Evolutionary conservation across 2,797 vertebrate genomes (phyloP).

Genomic region (Syngnathus rostellatus): DNA sequence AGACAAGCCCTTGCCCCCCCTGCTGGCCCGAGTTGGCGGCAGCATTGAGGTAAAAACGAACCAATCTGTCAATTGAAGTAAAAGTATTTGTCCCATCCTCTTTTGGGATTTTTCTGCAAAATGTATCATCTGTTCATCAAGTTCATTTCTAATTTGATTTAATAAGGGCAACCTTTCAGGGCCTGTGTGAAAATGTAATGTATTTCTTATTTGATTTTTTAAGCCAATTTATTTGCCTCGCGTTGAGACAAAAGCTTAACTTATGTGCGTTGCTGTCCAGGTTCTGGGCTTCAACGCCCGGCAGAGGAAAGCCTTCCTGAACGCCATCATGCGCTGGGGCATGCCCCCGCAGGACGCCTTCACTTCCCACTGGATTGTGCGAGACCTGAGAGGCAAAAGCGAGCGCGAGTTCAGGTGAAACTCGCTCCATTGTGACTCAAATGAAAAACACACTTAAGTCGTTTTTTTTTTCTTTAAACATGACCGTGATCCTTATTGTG

Average conservation of each 20-base stretch:
- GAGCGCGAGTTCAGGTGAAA: slow-evolving; percentile 95
- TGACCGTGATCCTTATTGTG: neutral
- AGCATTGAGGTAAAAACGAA: slow-evolving; percentile 83
- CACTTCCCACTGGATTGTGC: slow-evolving; percentile 97
- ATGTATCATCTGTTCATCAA: neutral
- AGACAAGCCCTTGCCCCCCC: slow-evolving; percentile 91
- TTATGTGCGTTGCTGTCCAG: slow-evolving; percentile 48
- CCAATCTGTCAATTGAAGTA: too few relatives aligned
- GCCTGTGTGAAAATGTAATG: too few relatives aligned
- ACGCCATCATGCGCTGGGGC: slow-evolving; percentile 98
- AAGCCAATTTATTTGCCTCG: too few relatives aligned
- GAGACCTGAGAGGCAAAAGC: slow-evolving; percentile 91
- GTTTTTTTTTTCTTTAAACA: neutral
- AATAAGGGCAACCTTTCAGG: too few relatives aligned
- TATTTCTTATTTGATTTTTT: too few relatives aligned
- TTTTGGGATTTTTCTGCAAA: neutral
- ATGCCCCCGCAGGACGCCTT: slow-evolving; percentile 99
- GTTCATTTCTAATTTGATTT: neutral
- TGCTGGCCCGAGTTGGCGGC: slow-evolving; percentile 91
- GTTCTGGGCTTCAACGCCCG: slow-evolving; percentile 97
- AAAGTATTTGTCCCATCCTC: neutral
- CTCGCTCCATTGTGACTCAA: neutral
- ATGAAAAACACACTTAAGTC: neutral
- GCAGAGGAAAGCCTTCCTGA: slow-evolving; percentile 95
- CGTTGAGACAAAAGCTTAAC: too few relatives aligned